Percentiles rank a stretch among this genome's conserved stretches.
phyloP scores from a whole-genome alignment of 1,140 invertebrate genomes.

The Musca domestica region DNA sequence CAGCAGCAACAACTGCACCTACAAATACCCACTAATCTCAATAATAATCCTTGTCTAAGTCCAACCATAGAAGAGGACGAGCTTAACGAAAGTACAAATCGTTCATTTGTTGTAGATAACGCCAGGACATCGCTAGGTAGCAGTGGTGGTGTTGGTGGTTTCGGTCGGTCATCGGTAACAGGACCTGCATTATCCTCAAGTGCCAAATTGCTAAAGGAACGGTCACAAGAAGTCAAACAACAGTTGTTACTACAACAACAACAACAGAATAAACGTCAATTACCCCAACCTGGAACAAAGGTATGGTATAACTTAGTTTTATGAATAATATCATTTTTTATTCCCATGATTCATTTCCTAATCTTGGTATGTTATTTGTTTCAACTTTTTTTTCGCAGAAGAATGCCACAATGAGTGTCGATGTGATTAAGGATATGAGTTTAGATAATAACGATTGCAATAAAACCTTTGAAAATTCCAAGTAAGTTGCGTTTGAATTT shows the following conservation, averaged over 20 bases:
- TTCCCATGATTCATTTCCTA: neutral
- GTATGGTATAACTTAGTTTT: slow-evolving; percentile 5
- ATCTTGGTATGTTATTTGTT: neutral
- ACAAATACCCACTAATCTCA: slow-evolving; percentile 23
- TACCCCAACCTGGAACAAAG: slow-evolving; percentile 1
- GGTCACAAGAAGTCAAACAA: slow-evolving; percentile 12
- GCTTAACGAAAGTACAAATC: slow-evolving; percentile 23
- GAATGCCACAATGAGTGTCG: slow-evolving; percentile 54
- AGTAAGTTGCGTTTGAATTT: slow-evolving; percentile 34
- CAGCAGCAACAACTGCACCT: slow-evolving; percentile 26
- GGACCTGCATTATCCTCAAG: slow-evolving; percentile 24
- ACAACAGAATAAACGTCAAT: slow-evolving; percentile 22
- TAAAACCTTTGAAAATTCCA: slow-evolving; percentile 49
- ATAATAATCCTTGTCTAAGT: slow-evolving; percentile 33
- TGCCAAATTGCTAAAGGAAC: slow-evolving; percentile 23
- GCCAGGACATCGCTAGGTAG: neutral
- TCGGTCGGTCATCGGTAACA: slow-evolving; percentile 29
- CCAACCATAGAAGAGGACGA: slow-evolving; percentile 50
- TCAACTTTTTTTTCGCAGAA: slow-evolving; percentile 32
- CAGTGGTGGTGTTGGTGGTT: neutral
- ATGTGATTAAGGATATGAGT: slow-evolving; percentile 37
- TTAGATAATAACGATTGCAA: slow-evolving; percentile 50
- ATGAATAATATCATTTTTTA: too few species aligned
- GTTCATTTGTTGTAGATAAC: slow-evolving; percentile 34
- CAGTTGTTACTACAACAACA: slow-evolving; percentile 5